Evolutionary conservation across 2,113 vertebrate species (phyloP).

Genomic region (Crocuta crocuta): DNA sequence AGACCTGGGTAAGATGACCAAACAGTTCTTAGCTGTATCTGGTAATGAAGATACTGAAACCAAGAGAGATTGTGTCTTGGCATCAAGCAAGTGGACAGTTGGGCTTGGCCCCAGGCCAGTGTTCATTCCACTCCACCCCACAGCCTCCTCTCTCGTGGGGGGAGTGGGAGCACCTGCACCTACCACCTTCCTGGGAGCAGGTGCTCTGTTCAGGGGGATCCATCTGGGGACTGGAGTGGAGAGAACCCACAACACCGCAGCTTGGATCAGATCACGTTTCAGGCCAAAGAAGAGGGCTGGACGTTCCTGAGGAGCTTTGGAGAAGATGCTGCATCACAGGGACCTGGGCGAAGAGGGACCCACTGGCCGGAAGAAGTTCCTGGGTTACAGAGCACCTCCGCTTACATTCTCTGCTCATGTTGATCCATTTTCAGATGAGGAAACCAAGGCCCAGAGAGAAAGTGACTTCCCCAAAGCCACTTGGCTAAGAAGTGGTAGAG

Average conservation of each 20-base stretch:
- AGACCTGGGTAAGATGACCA: not conserved
- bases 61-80: not conserved
- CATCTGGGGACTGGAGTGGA: not conserved
- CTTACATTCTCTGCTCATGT: not conserved
- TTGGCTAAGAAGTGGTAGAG: not conserved
- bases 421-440: not conserved
- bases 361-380: fast-evolving
- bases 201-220: not conserved
- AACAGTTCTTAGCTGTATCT: not conserved
- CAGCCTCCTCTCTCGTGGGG: not conserved
- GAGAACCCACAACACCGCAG: not conserved
- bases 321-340: not conserved
- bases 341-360: not conserved
- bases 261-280: not conserved
- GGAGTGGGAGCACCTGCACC: not conserved
- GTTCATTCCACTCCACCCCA: not conserved
- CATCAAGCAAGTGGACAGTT: not conserved
- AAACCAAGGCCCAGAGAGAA: conserved; percentile 9
- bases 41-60: not conserved
- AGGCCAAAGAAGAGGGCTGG: not conserved
- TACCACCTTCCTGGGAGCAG: not conserved
- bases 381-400: not conserved
- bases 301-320: not conserved
- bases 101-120: not conserved
- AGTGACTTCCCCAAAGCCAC: not conserved